These are phyloP conservation scores for Spheniscus humboldti DNA, from an alignment of 2,797 vertebrate genomes.

Conservation along the genomic window DNA sequence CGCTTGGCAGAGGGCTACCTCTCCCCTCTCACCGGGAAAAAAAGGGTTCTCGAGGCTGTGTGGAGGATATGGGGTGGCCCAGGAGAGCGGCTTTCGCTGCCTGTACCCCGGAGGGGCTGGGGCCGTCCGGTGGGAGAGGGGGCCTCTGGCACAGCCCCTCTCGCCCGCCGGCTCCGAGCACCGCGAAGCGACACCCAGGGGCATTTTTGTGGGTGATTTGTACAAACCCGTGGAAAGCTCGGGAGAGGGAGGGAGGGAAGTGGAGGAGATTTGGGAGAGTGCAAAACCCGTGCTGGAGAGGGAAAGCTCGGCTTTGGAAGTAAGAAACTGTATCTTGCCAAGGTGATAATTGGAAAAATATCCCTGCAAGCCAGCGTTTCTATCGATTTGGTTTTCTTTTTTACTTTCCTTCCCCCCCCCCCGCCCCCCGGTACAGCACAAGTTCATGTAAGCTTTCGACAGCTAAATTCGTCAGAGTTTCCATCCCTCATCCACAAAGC, in stretches of 20 bases:
- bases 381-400: background rate
- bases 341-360: constrained; percentile 65
- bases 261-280: background rate
- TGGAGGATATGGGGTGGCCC: background rate
- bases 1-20: background rate
- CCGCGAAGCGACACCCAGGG: background rate
- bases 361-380: constrained; percentile 1
- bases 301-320: constrained; percentile 26
- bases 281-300: background rate
- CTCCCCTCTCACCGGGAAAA: background rate
- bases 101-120: too few species aligned
- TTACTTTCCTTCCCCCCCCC: too few species aligned
- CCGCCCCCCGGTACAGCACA: background rate
- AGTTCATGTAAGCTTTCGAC: constrained; percentile 26
- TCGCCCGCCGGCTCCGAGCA: background rate
- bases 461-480: constrained; percentile 31
- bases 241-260: background rate
- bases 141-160: background rate
- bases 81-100: background rate
- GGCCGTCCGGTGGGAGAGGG: background rate
- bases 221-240: background rate
- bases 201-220: background rate
- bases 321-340: constrained; percentile 3
- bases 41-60: background rate
- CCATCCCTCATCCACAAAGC: constrained; percentile 4